A percentile compares a stretch with the other conserved stretches of the same genome.
These are phyloP conservation scores for Danaus chrysippus DNA, from an alignment of 2,888 invertebrate species.

Conservation along the genomic window DNA sequence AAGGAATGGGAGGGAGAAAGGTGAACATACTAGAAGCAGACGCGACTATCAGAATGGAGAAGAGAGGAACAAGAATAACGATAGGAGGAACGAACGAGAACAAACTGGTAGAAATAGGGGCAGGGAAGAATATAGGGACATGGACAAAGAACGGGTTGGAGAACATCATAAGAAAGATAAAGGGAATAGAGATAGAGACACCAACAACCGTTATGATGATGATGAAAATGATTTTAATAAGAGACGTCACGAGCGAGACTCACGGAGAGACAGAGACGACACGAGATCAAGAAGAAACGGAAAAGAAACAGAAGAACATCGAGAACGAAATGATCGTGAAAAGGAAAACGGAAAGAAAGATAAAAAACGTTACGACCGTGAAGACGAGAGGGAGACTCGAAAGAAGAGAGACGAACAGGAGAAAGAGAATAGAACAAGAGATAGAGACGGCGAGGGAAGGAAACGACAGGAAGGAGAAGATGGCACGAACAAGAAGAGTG, in stretches of 20 bases:
- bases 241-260: slow-evolving; percentile 10
- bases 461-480: slow-evolving; percentile 5
- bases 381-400: slow-evolving; percentile 6
- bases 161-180: slow-evolving; percentile 4
- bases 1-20: slow-evolving; percentile 42
- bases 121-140: slow-evolving; percentile 21
- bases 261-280: slow-evolving; percentile 9
- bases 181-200: slow-evolving; percentile 13
- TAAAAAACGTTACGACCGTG: neutral
- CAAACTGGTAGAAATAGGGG: slow-evolving; percentile 23
- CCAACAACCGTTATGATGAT: neutral
- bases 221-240: slow-evolving; percentile 9
- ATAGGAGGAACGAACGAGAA: slow-evolving; percentile 25
- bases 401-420: slow-evolving; percentile 10
- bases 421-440: neutral
- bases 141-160: slow-evolving; percentile 16
- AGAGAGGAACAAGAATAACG: slow-evolving; percentile 24
- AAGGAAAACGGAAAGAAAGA: too few relatives aligned
- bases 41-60: slow-evolving; percentile 32
- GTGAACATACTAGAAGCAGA: slow-evolving; percentile 45
- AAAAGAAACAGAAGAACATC: slow-evolving; percentile 25
- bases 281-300: slow-evolving; percentile 15
- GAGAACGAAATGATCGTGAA: slow-evolving; percentile 7
- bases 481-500: slow-evolving; percentile 5
- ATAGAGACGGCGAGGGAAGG: slow-evolving; percentile 13